Percentiles rank a stretch among this genome's conserved stretches.
Conservation (phyloP, 2,797 vertebrate species). For the Apogon talboti region DNA sequence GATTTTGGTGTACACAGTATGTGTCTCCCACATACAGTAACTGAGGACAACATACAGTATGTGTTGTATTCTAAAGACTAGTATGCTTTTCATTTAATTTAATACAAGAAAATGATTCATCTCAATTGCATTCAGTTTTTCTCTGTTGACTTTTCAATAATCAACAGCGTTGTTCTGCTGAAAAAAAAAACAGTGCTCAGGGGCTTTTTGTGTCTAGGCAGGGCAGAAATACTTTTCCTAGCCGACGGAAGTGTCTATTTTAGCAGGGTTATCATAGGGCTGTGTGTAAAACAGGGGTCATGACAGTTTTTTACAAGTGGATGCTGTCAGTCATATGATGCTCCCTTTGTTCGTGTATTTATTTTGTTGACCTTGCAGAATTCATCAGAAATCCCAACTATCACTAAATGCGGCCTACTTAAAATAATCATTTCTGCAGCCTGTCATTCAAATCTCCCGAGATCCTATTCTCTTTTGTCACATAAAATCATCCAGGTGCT, state of each 20-base stretch:
- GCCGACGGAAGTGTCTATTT: not conserved
- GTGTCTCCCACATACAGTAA: no score
- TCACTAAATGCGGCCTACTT: not conserved
- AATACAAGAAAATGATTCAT: no score
- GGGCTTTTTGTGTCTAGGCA: no score
- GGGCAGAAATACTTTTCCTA: no score
- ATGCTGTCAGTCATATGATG: slow-evolving; percentile 8
- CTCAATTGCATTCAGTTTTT: no score
- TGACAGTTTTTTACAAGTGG: not conserved
- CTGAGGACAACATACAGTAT: no score
- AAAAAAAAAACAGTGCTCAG: no score
- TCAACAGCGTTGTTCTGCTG: no score
- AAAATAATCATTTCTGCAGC: not conserved
- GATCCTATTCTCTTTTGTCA: not conserved
- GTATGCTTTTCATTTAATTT: no score
- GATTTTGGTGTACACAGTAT: no score
- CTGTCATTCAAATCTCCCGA: slow-evolving; percentile 6
- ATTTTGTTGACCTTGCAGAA: slow-evolving; percentile 25
- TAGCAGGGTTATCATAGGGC: not conserved
- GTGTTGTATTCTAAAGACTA: no score
- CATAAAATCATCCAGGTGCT: slow-evolving; percentile 20
- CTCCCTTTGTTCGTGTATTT: slow-evolving; percentile 1
- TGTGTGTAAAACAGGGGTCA: not conserved
- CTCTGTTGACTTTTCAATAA: no score
- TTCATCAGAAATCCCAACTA: slow-evolving; percentile 11